Percentiles rank a stretch among this genome's conserved stretches.
phyloP scores from a whole-genome alignment of 2,888 invertebrate genomes.

The Miltochrista miniata region DNA sequence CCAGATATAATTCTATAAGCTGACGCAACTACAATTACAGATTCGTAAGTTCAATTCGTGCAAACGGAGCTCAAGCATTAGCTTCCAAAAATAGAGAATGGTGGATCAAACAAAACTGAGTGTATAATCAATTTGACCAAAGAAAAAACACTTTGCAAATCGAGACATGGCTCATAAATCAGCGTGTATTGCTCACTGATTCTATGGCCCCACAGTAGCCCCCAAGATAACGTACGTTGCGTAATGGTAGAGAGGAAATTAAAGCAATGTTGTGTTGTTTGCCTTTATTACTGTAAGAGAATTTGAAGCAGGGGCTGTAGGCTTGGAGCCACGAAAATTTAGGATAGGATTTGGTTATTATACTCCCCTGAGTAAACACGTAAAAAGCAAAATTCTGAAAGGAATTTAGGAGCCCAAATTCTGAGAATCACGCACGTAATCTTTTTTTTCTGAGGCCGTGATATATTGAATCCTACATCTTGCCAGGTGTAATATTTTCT shows the following conservation, averaged over 20 bases:
- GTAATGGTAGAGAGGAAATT: conserved; percentile 50
- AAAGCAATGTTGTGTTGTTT: conserved; percentile 54
- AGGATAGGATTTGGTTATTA: conserved; percentile 15
- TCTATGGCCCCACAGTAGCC: conserved; percentile 13
- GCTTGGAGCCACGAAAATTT: conserved; percentile 6
- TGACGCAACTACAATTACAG: too few relatives aligned
- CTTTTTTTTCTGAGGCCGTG: too few relatives aligned
- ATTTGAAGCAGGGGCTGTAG: conserved; percentile 34
- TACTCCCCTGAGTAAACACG: conserved; percentile 4
- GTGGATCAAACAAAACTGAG: too few relatives aligned
- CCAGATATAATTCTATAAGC: too few relatives aligned
- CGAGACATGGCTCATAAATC: neutral
- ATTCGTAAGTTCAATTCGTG: too few relatives aligned
- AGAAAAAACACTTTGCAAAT: too few relatives aligned
- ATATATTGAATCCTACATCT: neutral
- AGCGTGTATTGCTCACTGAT: neutral
- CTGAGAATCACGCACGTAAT: neutral
- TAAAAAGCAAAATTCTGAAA: conserved; percentile 1
- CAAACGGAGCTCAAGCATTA: too few relatives aligned
- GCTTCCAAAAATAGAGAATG: too few relatives aligned
- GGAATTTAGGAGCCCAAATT: neutral
- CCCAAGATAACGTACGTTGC: conserved; percentile 42
- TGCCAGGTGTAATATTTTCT: neutral
- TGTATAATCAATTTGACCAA: too few relatives aligned
- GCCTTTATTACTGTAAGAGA: conserved; percentile 46